These are phyloP conservation scores for Axea sp. DNA, from an alignment of 2,888 invertebrate species.

Conservation along the genomic window DNA sequence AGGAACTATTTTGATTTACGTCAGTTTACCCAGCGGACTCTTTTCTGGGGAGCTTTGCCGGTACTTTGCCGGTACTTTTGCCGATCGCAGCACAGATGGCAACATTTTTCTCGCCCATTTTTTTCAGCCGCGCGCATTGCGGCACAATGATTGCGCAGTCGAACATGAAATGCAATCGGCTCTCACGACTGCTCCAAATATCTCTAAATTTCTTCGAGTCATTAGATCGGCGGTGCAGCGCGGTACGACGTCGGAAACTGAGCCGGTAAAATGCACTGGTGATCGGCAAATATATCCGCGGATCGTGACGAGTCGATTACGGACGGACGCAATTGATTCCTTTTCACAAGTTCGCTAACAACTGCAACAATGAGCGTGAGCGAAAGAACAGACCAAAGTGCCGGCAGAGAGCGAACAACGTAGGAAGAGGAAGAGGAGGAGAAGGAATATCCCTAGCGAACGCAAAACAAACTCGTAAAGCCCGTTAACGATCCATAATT, in stretches of 20 bases:
- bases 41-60: too few species aligned
- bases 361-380: constrained; percentile 51
- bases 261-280: constrained; percentile 30
- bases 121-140: background rate
- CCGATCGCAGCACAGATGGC: too few species aligned
- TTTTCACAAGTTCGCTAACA: constrained; percentile 49
- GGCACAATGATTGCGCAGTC: background rate
- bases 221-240: constrained; percentile 16
- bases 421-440: constrained; percentile 34
- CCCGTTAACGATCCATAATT: constrained; percentile 77
- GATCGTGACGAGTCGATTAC: constrained; percentile 50
- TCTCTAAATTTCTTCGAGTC: constrained; percentile 9
- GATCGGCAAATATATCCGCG: constrained; percentile 24
- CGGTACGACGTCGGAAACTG: constrained; percentile 18
- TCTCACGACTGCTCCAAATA: constrained; percentile 38
- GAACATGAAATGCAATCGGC: background rate
- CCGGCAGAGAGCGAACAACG: constrained; percentile 30
- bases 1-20: too few species aligned
- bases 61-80: too few species aligned
- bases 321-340: constrained; percentile 38
- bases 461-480: constrained; percentile 76
- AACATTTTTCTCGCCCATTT: background rate
- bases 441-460: constrained; percentile 66
- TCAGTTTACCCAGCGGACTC: too few species aligned
- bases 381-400: constrained; percentile 32